Evolutionary conservation across 2,797 vertebrate species (phyloP), one percentile per base, ranked within the genome.

Genomic region (Otolemur crassicaudatus): DNA sequence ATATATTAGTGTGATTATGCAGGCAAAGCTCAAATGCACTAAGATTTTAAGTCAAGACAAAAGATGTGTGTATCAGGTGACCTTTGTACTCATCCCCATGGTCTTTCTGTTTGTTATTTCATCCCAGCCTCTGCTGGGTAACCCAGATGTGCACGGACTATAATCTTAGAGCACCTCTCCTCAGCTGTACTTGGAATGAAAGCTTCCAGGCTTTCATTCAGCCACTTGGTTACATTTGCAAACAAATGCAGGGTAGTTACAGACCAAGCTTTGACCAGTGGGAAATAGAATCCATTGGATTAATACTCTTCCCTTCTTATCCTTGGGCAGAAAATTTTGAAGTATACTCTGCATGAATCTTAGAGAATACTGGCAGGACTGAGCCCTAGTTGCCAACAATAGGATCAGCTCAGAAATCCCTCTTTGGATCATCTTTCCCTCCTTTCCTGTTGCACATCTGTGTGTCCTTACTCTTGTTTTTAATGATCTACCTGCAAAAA

Each of bases 31-130:
- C 25, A 75, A 14, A 56, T 81, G 14, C 46, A 2, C 29, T 73
- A 75, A 69, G 16, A 83, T 77, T 94, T 96, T 83, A 81, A 65
- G 49, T 90, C 31, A 80, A 85, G 37, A 40, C 17, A 81, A 89
- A 90, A 65, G 23, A 77, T 14, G 13, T 31, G 40, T 23, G 1
- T 53, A 12, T 60, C 37, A 3, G 3, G 9, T 60, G 43, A 81
- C 11, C 53, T 25, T 87, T 27, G 10, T 81, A 34, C 29, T 29
- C 29, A 19, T 61, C 22, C 23, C 4, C n/a, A 17, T 11, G 23
- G 5, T 20, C 10, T 34, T 7, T 81, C 73, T 58, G 46, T 7
- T 79, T 89, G 14, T 6, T 1, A 2, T 63, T 70, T 84, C 31
- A 58, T 87, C 75, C 17, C 0, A 63, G 13, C 7, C 31, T 75